A percentile compares a stretch with the other conserved stretches of the same genome.
phyloP scores from a whole-genome alignment of 2,888 invertebrate species.

The Cephonodes hylas region DNA sequence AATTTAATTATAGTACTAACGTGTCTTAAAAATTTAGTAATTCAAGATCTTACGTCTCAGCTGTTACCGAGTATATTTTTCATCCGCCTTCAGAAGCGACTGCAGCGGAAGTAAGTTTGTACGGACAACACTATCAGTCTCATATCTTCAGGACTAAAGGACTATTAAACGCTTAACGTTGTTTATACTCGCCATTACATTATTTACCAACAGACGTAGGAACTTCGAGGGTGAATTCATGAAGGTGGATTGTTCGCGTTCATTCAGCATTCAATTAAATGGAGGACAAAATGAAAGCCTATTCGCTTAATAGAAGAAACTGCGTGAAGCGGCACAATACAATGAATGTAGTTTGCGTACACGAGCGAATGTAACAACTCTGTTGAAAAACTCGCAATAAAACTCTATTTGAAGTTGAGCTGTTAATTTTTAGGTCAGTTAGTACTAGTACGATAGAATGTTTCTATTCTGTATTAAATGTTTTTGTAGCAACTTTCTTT shows the following conservation, averaged over 20 bases:
- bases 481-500: not conserved
- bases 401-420: not conserved
- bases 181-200: not conserved
- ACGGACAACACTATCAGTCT: not conserved
- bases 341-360: not conserved
- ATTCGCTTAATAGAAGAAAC: conserved; percentile 7
- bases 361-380: not conserved
- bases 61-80: too few relatives aligned
- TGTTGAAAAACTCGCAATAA: not conserved
- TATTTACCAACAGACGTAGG: not conserved
- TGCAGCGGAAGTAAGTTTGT: not conserved
- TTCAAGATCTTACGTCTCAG: too few relatives aligned
- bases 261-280: conserved; percentile 6
- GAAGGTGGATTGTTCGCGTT: conserved; percentile 3
- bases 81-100: not conserved
- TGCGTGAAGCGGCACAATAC: not conserved
- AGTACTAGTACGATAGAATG: not conserved
- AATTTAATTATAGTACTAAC: not conserved
- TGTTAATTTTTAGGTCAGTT: not conserved
- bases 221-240: not conserved
- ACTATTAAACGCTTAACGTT: not conserved
- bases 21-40: not conserved
- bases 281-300: not conserved
- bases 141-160: not conserved
- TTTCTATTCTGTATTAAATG: not conserved